Evolutionary conservation across 2,113 vertebrate species (phyloP), one percentile per base, ranked within the genome.

Genomic region (Crotalus horridus): DNA sequence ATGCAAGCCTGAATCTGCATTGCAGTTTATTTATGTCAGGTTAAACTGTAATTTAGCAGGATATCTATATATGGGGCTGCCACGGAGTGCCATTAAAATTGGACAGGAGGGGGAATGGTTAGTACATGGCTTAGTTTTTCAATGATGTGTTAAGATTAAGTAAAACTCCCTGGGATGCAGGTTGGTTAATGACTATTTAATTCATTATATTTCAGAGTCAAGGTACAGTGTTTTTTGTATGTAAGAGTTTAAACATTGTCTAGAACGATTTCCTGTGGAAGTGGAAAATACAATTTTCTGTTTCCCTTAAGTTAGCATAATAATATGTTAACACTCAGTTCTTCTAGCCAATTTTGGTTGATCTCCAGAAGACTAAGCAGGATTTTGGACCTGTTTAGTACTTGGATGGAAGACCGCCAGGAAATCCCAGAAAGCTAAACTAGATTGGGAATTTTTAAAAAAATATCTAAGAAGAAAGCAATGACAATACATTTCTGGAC

Each of bases 151-250:
- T 90, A 81, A 95, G 54, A 8, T 8, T 1, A 29, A 56, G 55
- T 11, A 17, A 15, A 7, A 1, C 3, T 51, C 74, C 11, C 0
- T 7, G 6, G 23, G 21, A 43, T 92, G n/a, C 46, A 24, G 17
- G 33, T 12, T 0, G 0, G 64, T 94, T 64, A 89, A 55, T 91
- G 15, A 53, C 6, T 39, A 81, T 89, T 9, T 29, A 21, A 3
- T 56, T 92, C 39, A 54, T 56, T 1, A 1, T 2, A 85, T 86
- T 90, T 86, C 54, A 89, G 15, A 89, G 26, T 56, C 48, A 15
- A 53, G 12, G 10, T 54, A 48, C 61, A 53, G 6, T 53, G 3
- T 33, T 8, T 43, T 11, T 87, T 90, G 29, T 2, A 59, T 86
- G 26, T 64, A 5, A 7, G 69, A 43, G 4, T 46, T 6, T 46